Evolutionary conservation across 1,140 invertebrate genomes (phyloP).

Genomic region (Bombus pascuorum): DNA sequence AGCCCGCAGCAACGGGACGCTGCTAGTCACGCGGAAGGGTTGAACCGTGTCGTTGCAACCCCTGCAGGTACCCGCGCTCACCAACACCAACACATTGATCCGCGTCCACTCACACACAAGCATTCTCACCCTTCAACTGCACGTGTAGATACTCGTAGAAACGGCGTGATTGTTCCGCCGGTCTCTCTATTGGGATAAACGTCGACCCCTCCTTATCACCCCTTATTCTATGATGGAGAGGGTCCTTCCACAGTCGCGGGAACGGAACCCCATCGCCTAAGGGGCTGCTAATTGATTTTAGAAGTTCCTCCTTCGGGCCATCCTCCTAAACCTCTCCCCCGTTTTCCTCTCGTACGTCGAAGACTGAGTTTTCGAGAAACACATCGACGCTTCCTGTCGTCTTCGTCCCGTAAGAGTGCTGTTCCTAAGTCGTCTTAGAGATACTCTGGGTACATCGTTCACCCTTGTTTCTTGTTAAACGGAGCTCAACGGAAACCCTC

Average conservation of each 20-base stretch:
- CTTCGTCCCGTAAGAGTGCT: constrained; percentile 46
- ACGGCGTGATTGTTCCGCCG: constrained; percentile 66
- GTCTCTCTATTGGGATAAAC: constrained; percentile 70
- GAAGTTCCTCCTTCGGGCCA: constrained; percentile 67
- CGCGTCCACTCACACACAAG: not conserved
- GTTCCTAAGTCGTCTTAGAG: constrained; percentile 59
- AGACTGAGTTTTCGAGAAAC: constrained; percentile 43
- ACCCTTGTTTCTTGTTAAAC: constrained; percentile 67
- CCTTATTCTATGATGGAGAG: constrained; percentile 67
- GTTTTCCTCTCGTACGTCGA: constrained; percentile 12
- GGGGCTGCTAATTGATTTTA: constrained; percentile 74
- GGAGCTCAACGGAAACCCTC: constrained; percentile 43
- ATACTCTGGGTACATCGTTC: constrained; percentile 40
- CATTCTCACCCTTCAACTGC: not conserved
- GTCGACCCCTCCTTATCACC: constrained; percentile 65
- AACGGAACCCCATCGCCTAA: constrained; percentile 69
- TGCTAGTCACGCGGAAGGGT: constrained; percentile 51
- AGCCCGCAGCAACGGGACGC: constrained; percentile 37
- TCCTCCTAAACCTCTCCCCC: not conserved
- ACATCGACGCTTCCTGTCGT: constrained; percentile 32
- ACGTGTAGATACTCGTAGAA: constrained; percentile 52
- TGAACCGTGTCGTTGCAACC: constrained; percentile 35
- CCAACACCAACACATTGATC: not conserved
- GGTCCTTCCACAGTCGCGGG: constrained; percentile 58
- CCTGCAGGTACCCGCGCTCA: constrained; percentile 20